Evolutionary conservation across 92 coral and sea anemone genomes (phyloP).

Genomic region (Bergia puertoricense): DNA sequence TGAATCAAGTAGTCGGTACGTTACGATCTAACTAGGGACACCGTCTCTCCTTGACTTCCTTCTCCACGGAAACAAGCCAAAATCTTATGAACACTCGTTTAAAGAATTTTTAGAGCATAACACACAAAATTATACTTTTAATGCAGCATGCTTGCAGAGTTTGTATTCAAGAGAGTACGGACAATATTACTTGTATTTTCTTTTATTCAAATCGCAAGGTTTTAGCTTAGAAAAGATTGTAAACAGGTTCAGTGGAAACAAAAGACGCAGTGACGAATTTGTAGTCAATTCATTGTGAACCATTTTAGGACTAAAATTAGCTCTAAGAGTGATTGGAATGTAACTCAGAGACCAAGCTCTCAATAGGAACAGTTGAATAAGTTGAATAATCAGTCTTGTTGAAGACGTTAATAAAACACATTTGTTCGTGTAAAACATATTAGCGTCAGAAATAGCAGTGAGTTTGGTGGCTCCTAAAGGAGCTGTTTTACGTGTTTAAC

Average conservation of each 20-base stretch:
- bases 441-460: background rate
- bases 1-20: too few relatives aligned
- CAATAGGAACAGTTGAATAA: background rate
- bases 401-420: background rate
- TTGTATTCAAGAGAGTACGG: background rate
- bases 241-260: background rate
- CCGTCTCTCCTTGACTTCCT: too few relatives aligned
- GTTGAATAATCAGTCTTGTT: background rate
- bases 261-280: background rate
- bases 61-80: background rate
- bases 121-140: background rate
- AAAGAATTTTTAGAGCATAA: background rate
- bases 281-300: background rate
- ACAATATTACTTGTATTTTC: background rate
- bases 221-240: background rate
- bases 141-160: background rate
- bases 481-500: background rate
- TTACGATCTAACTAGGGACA: too few relatives aligned
- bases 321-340: background rate
- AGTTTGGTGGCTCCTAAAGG: background rate
- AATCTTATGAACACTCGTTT: background rate
- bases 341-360: background rate
- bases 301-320: background rate
- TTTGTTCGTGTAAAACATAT: background rate
- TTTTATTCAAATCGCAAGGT: background rate